Evolutionary conservation across 2,113 vertebrate genomes (phyloP).

Genomic region (Cyprinus carpio): DNA sequence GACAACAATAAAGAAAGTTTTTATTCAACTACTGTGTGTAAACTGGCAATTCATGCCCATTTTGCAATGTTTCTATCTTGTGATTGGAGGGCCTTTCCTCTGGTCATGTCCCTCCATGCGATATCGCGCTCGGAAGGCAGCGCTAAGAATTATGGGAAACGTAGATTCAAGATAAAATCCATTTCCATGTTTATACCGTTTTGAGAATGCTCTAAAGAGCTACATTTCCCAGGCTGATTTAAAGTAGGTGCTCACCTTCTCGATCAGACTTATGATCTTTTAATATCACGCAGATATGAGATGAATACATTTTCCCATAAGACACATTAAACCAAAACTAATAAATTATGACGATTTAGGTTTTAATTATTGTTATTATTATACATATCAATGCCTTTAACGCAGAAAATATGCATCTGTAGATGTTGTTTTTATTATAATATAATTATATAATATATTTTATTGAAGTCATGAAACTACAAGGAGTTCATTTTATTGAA

Average conservation of each 20-base stretch:
- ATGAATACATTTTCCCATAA: not conserved
- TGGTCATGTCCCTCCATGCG: conserved; percentile 76
- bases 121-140: conserved; percentile 56
- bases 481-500: not conserved
- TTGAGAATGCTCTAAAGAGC: not conserved
- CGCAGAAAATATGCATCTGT: not conserved
- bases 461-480: not conserved
- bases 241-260: not conserved
- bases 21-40: not conserved
- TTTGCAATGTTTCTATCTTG: conserved; percentile 5
- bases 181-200: fast-evolving
- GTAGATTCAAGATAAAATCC: not conserved
- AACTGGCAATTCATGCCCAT: conserved; percentile 21
- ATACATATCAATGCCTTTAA: not conserved
- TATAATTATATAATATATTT: not conserved
- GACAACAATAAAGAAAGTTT: conserved; percentile 23
- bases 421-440: not conserved
- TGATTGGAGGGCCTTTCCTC: conserved; percentile 67
- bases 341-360: not conserved
- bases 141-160: conserved; percentile 53
- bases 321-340: not conserved
- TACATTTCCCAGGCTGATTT: conserved; percentile 58
- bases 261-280: not conserved
- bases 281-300: not conserved
- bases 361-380: not conserved